phyloP scores from a whole-genome alignment of 2,888 invertebrate species.

The Hemistola chrysoprasaria region DNA sequence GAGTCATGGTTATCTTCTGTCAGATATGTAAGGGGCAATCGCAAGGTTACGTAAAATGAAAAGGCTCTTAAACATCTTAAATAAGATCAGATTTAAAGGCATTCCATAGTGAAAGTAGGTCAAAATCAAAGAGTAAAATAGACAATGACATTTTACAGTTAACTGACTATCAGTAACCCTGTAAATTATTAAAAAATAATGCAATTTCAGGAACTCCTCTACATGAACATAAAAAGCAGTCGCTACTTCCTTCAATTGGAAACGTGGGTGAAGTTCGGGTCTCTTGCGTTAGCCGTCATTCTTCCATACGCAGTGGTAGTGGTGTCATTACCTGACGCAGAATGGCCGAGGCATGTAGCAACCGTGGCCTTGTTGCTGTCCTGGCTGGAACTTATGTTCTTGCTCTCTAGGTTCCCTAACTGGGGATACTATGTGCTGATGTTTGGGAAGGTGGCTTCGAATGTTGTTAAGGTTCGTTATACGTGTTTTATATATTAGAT shows the following conservation, averaged over 20 bases:
- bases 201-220: constrained; percentile 73
- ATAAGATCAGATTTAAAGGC: no score
- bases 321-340: constrained; percentile 36
- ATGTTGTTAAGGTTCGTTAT: constrained; percentile 74
- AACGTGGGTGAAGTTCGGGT: constrained; percentile 80
- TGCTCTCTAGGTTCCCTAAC: constrained; percentile 79
- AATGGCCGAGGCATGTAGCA: constrained; percentile 76
- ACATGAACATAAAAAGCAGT: constrained; percentile 71
- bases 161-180: no score
- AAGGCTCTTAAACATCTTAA: no score
- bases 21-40: no score
- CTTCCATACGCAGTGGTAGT: constrained; percentile 59
- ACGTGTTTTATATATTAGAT: constrained; percentile 6
- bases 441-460: constrained; percentile 83
- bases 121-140: no score
- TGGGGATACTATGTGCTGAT: constrained; percentile 83
- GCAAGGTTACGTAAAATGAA: no score
- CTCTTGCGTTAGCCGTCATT: constrained; percentile 65
- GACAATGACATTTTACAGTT: no score
- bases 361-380: constrained; percentile 76
- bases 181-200: not conserved
- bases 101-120: no score
- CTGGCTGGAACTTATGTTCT: constrained; percentile 82
- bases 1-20: no score
- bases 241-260: constrained; percentile 78